Evolutionary conservation across 1,140 invertebrate species (phyloP), one percentile per base, ranked within the genome.

Genomic region (Drosophila azteca): DNA sequence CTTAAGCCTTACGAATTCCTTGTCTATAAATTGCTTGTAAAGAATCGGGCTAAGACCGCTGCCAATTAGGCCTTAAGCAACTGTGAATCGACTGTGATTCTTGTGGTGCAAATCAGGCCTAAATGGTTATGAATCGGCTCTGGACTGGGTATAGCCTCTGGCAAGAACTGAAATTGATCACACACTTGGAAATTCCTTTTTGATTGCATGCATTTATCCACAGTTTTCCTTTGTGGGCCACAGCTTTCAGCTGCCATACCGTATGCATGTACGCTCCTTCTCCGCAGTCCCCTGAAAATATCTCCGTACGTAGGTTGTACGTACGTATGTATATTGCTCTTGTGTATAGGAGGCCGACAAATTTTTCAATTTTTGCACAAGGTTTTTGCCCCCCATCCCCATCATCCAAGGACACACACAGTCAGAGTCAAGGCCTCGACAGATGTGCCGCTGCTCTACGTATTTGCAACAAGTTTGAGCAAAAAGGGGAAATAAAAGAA

Each of bases 391-490:
- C 53, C 54, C 8, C 24, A 0, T 44, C 26, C 58, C 29, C 49
- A 31, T 6, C 45, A 15, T 20, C 26, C 80, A 75, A 79, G 79
- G 80, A 83, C 80, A 72, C 26, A 24, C 31, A 52, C 52, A 68
- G 64, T 78, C 78, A 85, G 78, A 81, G 82, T 87, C 82, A 85
- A 85, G 82, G 82, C 57, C 76, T 76, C 58, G 54, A 52, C 60
- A 65, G 60, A 61, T 68, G 80, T 72, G 65, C 11, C 50, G 72
- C 35, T 48, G 13, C 13, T 26, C n/a, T 15, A 44, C 46, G n/a
- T 60, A 75, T 75, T 81, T 69, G 82, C 82, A 85, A 85, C 82
- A 85, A 87, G 82, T 85, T 87, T 75, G 52, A 74, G 35, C 70
- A 74, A 54, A 57, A 71, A 51, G 29, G 24, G 15, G 29, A 66